Evolutionary conservation across 2,113 vertebrate species (phyloP).

Genomic region (Anolis carolinensis): DNA sequence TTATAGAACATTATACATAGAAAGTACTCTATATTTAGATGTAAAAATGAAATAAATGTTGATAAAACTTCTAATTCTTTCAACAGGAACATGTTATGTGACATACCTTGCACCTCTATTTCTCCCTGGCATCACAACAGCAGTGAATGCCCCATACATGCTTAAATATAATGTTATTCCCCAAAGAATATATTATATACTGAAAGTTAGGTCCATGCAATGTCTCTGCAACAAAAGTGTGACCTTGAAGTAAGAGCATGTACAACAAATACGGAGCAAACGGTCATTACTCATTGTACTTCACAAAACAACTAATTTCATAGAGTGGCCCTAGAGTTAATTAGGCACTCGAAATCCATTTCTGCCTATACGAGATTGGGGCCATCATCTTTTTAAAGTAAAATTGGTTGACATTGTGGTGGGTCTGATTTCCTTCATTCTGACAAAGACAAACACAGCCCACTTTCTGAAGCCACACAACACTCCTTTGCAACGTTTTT

Average conservation of each 20-base stretch:
- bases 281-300: constrained; percentile 7
- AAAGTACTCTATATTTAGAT: background rate
- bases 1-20: background rate
- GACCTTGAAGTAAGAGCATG: background rate
- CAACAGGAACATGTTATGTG: background rate
- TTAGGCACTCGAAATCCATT: constrained; percentile 33
- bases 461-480: constrained; percentile 42
- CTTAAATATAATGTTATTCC: background rate
- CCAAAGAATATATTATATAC: background rate
- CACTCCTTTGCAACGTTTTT: constrained; percentile 66
- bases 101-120: background rate
- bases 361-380: constrained; percentile 14
- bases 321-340: background rate
- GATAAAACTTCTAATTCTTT: background rate
- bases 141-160: background rate
- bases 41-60: background rate
- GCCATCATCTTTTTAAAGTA: background rate
- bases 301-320: background rate
- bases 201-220: background rate
- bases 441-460: constrained; percentile 21
- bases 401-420: background rate
- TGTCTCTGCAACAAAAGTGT: background rate
- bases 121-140: background rate
- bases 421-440: constrained; percentile 35
- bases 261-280: background rate